phyloP scores from a whole-genome alignment of 2,888 invertebrate species.

The Pseudeuparius sepicola region DNA sequence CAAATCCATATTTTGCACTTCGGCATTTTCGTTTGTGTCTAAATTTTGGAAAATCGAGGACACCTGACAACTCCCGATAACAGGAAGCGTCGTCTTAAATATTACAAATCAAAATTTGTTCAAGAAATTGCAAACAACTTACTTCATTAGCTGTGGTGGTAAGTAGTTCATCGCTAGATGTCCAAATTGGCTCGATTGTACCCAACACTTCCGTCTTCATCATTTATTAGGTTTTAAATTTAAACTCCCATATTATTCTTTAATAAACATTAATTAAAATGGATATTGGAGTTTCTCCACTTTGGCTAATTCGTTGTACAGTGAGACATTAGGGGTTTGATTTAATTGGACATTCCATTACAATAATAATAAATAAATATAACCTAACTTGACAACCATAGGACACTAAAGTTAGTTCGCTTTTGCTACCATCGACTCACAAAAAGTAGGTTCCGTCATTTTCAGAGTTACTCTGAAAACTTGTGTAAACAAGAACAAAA shows the following conservation, averaged over 20 bases:
- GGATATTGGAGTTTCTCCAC: too few species aligned
- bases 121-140: conserved; percentile 3
- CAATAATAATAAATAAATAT: too few species aligned
- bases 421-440: too few species aligned
- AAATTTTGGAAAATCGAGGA: conserved; percentile 35
- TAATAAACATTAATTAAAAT: too few species aligned
- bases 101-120: conserved; percentile 6
- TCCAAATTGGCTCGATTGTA: conserved; percentile 32
- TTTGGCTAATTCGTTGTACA: too few species aligned
- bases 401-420: too few species aligned
- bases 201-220: conserved; percentile 32
- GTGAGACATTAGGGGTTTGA: too few species aligned
- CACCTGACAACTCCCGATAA: conserved; percentile 34
- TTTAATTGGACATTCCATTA: too few species aligned
- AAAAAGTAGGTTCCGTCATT: too few species aligned
- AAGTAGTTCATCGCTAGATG: conserved; percentile 31
- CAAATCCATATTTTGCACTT: conserved; percentile 29
- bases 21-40: conserved; percentile 25
- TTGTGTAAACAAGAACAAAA: too few species aligned
- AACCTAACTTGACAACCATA: too few species aligned
- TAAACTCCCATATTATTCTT: not conserved
- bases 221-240: conserved; percentile 10
- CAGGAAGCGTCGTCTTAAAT: conserved; percentile 34
- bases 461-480: too few species aligned
- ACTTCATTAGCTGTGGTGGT: conserved; percentile 29